Evolutionary conservation across 2,888 invertebrate species (phyloP).

Genomic region (Yponomeuta evonymella): DNA sequence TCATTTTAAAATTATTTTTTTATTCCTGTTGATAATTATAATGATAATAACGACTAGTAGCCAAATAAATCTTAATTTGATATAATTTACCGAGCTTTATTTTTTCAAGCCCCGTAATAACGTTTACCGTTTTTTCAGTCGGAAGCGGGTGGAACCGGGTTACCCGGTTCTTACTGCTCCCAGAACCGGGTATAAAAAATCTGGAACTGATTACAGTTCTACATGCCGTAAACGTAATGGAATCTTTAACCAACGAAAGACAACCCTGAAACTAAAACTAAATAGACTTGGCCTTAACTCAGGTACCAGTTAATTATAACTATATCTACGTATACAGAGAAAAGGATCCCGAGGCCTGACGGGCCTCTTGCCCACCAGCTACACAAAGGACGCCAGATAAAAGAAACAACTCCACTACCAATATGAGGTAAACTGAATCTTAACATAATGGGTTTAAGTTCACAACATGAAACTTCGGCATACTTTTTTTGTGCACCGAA

Average conservation of each 20-base stretch:
- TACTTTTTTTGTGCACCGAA: constrained; percentile 42
- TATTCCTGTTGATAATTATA: too few relatives aligned
- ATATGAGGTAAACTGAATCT: constrained; percentile 44
- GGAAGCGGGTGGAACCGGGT: too few relatives aligned
- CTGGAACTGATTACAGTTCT: too few relatives aligned
- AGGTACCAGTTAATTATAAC: constrained; percentile 72
- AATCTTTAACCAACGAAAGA: neutral
- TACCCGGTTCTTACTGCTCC: too few relatives aligned
- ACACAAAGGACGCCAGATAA: constrained; percentile 54
- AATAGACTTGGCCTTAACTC: constrained; percentile 39
- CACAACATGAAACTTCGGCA: constrained; percentile 34
- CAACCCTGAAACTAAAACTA: neutral
- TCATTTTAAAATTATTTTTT: too few relatives aligned
- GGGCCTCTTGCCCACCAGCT: constrained; percentile 66
- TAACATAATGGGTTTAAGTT: constrained; percentile 45
- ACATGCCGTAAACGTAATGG: too few relatives aligned
- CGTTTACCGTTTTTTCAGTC: too few relatives aligned
- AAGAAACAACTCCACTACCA: constrained; percentile 43
- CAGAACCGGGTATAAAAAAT: too few relatives aligned
- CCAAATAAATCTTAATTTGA: too few relatives aligned
- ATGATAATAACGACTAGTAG: too few relatives aligned
- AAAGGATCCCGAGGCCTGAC: constrained; percentile 63
- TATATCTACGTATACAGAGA: constrained; percentile 53
- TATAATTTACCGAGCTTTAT: too few relatives aligned
- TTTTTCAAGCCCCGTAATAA: too few relatives aligned